Conservation (phyloP, 1,140 invertebrate genomes). For the Ephestia elutella region DNA sequence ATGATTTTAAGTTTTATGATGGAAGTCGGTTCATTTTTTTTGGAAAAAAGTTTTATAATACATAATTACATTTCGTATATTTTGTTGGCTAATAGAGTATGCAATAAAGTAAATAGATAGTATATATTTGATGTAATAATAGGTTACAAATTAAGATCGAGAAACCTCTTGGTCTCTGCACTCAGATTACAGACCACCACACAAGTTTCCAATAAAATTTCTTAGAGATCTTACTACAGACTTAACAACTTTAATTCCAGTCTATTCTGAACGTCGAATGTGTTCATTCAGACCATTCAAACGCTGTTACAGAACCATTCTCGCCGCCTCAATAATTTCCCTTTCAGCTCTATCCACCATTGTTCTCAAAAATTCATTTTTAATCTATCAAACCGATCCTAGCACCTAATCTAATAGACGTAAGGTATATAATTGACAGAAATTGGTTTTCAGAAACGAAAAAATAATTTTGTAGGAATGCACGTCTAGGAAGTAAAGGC, state of each 20-base stretch:
- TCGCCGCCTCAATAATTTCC: constrained; percentile 3
- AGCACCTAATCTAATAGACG: neutral
- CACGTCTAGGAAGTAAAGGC: constrained; percentile 18
- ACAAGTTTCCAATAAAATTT: neutral
- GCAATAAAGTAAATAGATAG: too few species aligned
- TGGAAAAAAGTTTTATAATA: too few species aligned
- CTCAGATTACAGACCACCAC: too few species aligned
- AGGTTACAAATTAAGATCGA: too few species aligned
- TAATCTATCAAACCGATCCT: neutral
- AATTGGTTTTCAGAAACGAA: neutral
- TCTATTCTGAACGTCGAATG: neutral
- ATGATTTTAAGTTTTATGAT: too few species aligned
- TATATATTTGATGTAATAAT: too few species aligned
- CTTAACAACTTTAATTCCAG: neutral
- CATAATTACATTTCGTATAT: too few species aligned
- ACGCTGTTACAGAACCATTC: neutral
- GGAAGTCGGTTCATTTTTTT: too few species aligned
- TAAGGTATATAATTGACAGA: neutral
- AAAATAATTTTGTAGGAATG: neutral
- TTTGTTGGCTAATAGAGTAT: too few species aligned
- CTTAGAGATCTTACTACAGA: neutral
- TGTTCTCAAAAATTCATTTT: neutral
- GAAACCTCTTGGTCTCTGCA: too few species aligned
- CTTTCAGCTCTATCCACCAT: neutral
- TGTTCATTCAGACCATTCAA: constrained; percentile 1